These are phyloP conservation scores for Misgurnus anguillicaudatus DNA, from an alignment of 2,113 vertebrate genomes.

Conservation along the genomic window DNA sequence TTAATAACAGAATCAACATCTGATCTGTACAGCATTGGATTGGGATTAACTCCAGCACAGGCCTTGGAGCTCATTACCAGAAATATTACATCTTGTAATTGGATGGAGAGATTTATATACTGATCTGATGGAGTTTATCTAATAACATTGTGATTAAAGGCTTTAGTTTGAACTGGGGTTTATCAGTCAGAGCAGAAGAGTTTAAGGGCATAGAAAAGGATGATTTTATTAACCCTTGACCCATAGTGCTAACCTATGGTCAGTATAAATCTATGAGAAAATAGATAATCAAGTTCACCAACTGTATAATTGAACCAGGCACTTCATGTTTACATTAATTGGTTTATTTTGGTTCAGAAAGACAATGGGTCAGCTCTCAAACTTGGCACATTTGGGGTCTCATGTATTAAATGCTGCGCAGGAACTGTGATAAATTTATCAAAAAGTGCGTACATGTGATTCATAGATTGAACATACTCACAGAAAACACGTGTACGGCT, in stretches of 20 bases:
- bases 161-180: constrained; percentile 62
- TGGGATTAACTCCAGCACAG: constrained; percentile 88
- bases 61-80: constrained; percentile 95
- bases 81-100: constrained; percentile 98
- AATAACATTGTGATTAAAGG: constrained; percentile 65
- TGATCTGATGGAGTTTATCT: constrained; percentile 58
- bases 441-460: too few relatives aligned
- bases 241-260: constrained; percentile 4
- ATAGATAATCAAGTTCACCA: neutral
- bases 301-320: neutral
- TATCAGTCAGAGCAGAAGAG: constrained; percentile 58
- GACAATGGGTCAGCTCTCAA: too few relatives aligned
- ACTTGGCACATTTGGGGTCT: too few relatives aligned
- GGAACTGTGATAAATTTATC: too few relatives aligned
- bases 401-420: too few relatives aligned
- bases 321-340: too few relatives aligned
- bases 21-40: constrained; percentile 88
- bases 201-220: constrained; percentile 31
- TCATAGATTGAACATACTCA: too few relatives aligned
- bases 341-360: too few relatives aligned
- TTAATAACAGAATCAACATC: constrained; percentile 96
- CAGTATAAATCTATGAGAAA: neutral
- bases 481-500: too few relatives aligned
- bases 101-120: constrained; percentile 86
- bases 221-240: constrained; percentile 58